Evolutionary conservation across 1,140 invertebrate genomes (phyloP), one percentile per base, ranked within the genome.

Genomic region (Leptestheria dahalacensis): DNA sequence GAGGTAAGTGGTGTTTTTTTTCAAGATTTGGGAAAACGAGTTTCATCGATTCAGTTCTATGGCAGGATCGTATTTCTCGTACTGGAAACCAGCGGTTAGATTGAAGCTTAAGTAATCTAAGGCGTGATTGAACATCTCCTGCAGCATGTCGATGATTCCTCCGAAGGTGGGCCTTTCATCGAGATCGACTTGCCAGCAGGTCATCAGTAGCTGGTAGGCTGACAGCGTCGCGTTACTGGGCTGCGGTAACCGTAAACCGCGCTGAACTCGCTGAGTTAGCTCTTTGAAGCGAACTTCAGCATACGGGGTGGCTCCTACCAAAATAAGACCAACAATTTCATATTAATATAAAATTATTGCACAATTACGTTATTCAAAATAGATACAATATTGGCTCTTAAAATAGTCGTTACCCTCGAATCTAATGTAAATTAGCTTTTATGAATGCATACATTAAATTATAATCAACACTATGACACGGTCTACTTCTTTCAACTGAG

Each of bases 111-210:
- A 29, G 29, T 50, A 46, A 24, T 60, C 49, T 33, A 57, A 46
- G 52, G 63, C 62, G 50, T 61, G 56, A 33, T 62, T 62, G 46
- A 57, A 61, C 52, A 58, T 60, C 29, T 58, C 20, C n/a, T 57
- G 25, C 15, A 62, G 48, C 15, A 62, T 23, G 20, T 57, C 64
- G 15, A 67, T 69, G 48, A 85, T 73, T 66, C 81, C 78, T 41
- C 74, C 68, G 66, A 85, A 85, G 21, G 75, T 73, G 11, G 86
- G 87, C 64, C 88, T 75, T 65, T 91, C 87, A 64, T 85, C 82
- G 4, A 79, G 77, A 69, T 89, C 84, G n/a, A 81, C 67, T 66
- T 86, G 83, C 88, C 88, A 92, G 66, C 88, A 91, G 62, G 87
- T 83, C 3, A 84, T 72, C 73, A 89, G 84, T 48, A 89, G 71